Conservation (phyloP, 2,888 invertebrate genomes). For the Petrolisthes cinctipes region DNA sequence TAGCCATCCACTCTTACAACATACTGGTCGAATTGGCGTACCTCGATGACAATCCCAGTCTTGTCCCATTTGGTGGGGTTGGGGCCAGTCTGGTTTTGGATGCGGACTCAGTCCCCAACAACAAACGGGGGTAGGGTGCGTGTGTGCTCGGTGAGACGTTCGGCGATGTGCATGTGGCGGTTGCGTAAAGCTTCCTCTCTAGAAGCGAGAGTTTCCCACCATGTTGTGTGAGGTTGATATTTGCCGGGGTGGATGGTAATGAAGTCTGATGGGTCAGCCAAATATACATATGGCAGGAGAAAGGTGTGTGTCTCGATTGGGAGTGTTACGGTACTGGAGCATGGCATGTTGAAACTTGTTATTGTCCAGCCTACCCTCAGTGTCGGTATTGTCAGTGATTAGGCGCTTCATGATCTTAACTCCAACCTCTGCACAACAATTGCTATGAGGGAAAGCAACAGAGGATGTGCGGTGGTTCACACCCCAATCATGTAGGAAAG, state of each 20-base stretch:
- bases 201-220: no score
- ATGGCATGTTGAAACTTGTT: constrained; percentile 41
- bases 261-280: constrained; percentile 47
- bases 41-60: constrained; percentile 21
- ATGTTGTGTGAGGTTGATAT: no score
- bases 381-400: constrained; percentile 33
- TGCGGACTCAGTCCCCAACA: constrained; percentile 25
- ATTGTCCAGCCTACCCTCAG: constrained; percentile 30
- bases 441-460: constrained; percentile 31
- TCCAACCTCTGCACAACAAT: constrained; percentile 43
- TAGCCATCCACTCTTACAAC: constrained; percentile 40
- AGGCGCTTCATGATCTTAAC: constrained; percentile 34
- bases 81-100: constrained; percentile 42
- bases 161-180: no score
- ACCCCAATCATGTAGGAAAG: constrained; percentile 32
- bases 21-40: constrained; percentile 30
- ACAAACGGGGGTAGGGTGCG: background rate
- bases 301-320: constrained; percentile 18
- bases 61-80: constrained; percentile 29
- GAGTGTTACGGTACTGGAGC: constrained; percentile 17
- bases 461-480: constrained; percentile 25
- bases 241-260: constrained; percentile 20
- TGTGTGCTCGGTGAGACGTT: constrained; percentile 19
- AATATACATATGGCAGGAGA: constrained; percentile 45
- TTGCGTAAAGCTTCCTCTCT: no score